Evolutionary conservation across 2,888 invertebrate genomes (phyloP), one percentile per base, ranked within the genome.

Genomic region (Anorthoa munda): DNA sequence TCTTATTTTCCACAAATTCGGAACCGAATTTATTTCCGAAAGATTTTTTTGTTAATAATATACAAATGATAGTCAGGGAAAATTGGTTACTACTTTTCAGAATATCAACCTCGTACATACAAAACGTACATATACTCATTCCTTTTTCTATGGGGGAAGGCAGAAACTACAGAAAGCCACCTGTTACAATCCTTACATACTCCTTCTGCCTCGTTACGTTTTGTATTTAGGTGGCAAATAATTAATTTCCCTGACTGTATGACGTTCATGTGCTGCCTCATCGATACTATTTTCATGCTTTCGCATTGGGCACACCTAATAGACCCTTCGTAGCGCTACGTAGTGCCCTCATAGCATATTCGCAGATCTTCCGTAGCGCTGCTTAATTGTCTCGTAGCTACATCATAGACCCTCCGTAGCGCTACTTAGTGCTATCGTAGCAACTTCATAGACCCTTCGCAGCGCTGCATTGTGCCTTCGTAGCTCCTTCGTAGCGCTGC

Each of bases 251-350:
- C 39, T 39, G 39, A 39, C 39, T 31, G 0, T 18, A 46, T 26
- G 26, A 31, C 4, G 7, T 48, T 4, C 31, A 50, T 56, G 9
- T 51, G 56, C 53, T 64, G 59, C 81, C 75, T 59, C 72, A 45
- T 50, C 7, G 11, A 56, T n/a, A n/a, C 26, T 79, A 2, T 50
- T 56, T 63, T 21, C 17, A 2, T 21, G 4, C 5, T 13, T 26
- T 23, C 7, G 23, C 48, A 56, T 31, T 73, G 18, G 39, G 18
- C 21, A 18, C 11, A n/a, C 39, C 39, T 39, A 39, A 39, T 39
- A 26, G 26, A 26, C 2, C 48, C n/a, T 15, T 5, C 48, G 48
- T n/a, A 63, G n/a, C 21, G 9, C 23, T 13, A 2, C n/a, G 23
- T 66, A 23, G 23, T 0, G 2, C 26, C 0, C 4, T 9, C 11